Evolutionary conservation across 2,113 vertebrate genomes (phyloP), one percentile per base, ranked within the genome.

Genomic region (Labeo catla): DNA sequence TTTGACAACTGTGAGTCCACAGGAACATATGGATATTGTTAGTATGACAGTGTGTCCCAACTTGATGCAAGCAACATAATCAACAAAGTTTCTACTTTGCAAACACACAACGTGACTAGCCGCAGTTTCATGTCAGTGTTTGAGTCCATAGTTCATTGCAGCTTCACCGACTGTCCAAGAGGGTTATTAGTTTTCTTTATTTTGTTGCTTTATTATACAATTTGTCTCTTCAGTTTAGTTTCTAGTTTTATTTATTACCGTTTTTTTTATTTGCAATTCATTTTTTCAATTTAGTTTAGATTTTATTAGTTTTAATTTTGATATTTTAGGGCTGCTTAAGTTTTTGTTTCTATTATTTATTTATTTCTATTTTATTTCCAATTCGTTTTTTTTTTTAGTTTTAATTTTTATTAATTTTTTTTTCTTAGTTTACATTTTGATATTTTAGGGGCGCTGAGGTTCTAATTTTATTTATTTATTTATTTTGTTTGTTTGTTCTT

Each of bases 11-110:
- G 23, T 34, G 19, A 16, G 49, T 54, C 66, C 50, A 73, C 19
- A 43, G 65, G 49, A 84, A 47, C 82, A 85, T 77, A 61, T 84
- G 81, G 66, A 16, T 84, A 39, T 45, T 16, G 66, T 70, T 84
- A 36, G 50, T 63, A n/a, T 59, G n/a, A 68, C 23, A 36, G 47
- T 8, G 21, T 81, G 43, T 65, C 59, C 47, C 10, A 45, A 28
- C 43, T 16, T 28, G 34, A 36, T 59, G 28, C 63, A 50, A 70
- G 23, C 11, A 0, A 45, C 19, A 21, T 43, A 80, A n/a, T 45
- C 39, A 9, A 39, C 5, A 43, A 79, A 23, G 34, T 59, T 80
- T 80, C 57, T n/a, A 61, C 21, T n/a, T 15, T 19, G 23, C 15
- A 4, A 78, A 54, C 3, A 6, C 0, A 2, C 7, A 16, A 36